These are phyloP conservation scores for Theonella swinhoei DNA, from an alignment of 37 sponge, comb jelly and placozoan genomes.

Conservation along the genomic window DNA sequence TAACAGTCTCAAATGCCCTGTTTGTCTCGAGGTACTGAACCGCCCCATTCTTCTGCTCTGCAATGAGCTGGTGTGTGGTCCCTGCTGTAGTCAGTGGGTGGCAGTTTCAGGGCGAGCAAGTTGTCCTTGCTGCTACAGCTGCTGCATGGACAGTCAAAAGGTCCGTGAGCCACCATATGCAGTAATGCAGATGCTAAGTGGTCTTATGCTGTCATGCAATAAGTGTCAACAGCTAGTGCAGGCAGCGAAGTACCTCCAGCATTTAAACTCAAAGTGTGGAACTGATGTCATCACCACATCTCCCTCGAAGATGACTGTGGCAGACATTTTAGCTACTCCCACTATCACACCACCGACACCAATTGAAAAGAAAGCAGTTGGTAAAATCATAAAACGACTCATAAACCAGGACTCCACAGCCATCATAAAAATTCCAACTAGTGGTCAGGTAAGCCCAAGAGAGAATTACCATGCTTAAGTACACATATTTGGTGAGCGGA, in stretches of 20 bases:
- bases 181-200: not conserved
- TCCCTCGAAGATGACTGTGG: not conserved
- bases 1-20: not conserved
- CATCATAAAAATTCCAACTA: not conserved
- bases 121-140: slow-evolving; percentile 29
- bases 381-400: not conserved
- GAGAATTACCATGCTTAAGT: not conserved
- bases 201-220: not conserved
- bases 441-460: slow-evolving; percentile 1
- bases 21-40: not conserved
- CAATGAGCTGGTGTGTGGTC: not conserved
- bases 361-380: not conserved
- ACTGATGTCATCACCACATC: not conserved
- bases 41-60: slow-evolving; percentile 6
- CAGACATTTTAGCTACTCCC: not conserved
- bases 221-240: not conserved
- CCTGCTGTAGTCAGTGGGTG: slow-evolving; percentile 20
- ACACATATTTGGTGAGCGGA: not conserved
- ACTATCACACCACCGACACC: not conserved
- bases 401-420: not conserved
- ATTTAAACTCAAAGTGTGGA: not conserved
- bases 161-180: not conserved
- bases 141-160: not conserved
- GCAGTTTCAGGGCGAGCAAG: not conserved
- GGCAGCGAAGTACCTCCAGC: not conserved